phyloP scores from a whole-genome alignment of 2,113 vertebrate genomes.

The Cyphomyrus plagiostoma region DNA sequence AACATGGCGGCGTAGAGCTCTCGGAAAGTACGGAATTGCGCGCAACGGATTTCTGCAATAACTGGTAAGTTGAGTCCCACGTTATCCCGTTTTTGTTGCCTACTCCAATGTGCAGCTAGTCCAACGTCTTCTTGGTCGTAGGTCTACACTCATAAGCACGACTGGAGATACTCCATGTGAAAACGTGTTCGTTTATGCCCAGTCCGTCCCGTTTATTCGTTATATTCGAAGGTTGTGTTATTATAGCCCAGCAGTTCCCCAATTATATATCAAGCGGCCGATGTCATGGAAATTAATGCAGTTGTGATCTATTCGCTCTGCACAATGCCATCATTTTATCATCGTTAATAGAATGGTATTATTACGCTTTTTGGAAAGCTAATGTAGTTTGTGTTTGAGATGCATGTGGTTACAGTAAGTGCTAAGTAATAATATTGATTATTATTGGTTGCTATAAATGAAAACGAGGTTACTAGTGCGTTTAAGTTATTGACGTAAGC shows the following conservation, averaged over 20 bases:
- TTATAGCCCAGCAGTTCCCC: not conserved
- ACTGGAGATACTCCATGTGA: not conserved
- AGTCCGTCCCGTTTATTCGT: conserved; percentile 11
- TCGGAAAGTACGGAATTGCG: conserved; percentile 53
- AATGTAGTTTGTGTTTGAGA: not conserved
- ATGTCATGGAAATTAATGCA: not conserved
- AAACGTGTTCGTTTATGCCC: not conserved
- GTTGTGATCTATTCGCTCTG: not conserved
- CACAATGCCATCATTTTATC: not conserved
- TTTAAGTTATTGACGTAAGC: not conserved
- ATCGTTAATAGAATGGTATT: not conserved
- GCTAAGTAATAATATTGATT: not conserved
- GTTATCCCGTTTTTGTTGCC: conserved; percentile 17
- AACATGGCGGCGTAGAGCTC: conserved; percentile 64
- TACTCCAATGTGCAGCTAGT: not conserved
- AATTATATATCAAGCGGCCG: not conserved
- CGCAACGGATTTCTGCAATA: conserved; percentile 37
- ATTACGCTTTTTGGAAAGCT: not conserved
- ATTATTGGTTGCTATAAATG: not conserved
- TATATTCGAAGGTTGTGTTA: conserved; percentile 2
- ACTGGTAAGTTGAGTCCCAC: conserved; percentile 47
- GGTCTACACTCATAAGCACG: not conserved
- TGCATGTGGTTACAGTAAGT: not conserved
- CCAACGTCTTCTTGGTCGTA: not conserved
- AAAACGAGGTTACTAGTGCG: not conserved